Evolutionary conservation across 1,140 invertebrate genomes (phyloP).

Genomic region (Drosophila pallidifrons): DNA sequence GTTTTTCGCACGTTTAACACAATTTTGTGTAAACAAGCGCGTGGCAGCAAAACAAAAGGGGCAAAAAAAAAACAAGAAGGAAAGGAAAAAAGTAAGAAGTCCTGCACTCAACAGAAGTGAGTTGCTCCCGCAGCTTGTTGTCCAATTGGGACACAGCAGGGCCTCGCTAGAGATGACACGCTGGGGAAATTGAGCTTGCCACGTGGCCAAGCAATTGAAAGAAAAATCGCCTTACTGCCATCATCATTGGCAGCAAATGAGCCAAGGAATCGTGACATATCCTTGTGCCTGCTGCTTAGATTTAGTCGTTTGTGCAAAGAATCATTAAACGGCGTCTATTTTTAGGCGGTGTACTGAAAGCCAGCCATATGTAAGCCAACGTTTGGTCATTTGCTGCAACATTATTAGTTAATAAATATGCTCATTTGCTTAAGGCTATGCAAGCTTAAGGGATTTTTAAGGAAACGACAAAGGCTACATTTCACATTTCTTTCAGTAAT

Average conservation of each 20-base stretch:
- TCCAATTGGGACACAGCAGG: slow-evolving; percentile 3
- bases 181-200: neutral
- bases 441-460: too few species aligned
- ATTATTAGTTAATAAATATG: neutral
- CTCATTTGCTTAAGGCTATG: too few species aligned
- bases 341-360: neutral
- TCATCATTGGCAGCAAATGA: too few species aligned
- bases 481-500: too few species aligned
- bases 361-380: neutral
- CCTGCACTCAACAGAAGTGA: slow-evolving; percentile 16
- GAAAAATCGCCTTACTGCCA: neutral
- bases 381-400: neutral
- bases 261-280: neutral
- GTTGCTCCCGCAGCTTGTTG: slow-evolving; percentile 2
- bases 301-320: neutral
- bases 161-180: neutral
- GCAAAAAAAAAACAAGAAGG: slow-evolving; percentile 3
- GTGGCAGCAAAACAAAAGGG: slow-evolving; percentile 22
- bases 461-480: too few species aligned
- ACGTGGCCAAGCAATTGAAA: neutral
- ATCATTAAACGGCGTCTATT: neutral
- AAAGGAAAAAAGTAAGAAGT: slow-evolving; percentile 15
- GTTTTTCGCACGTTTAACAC: slow-evolving; percentile 78
- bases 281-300: neutral
- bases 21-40: slow-evolving; percentile 65